Evolutionary conservation across 2,888 invertebrate species (phyloP).

Genomic region (Leptinotarsa rubiginosa): DNA sequence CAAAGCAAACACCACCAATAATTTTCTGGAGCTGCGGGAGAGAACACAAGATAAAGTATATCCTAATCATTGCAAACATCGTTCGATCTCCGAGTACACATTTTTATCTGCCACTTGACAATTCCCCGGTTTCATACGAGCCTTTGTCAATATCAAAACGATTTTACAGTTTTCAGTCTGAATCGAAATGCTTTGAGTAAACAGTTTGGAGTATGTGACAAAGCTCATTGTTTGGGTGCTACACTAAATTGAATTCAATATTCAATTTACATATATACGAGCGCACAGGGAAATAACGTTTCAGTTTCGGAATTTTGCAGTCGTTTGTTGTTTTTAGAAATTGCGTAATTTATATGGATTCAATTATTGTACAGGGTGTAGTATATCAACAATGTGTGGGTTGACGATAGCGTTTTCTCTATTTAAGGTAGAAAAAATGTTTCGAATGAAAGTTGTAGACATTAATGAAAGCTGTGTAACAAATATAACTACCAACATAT

Average conservation of each 20-base stretch:
- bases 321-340: no score
- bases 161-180: not conserved
- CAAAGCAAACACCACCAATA: not conserved
- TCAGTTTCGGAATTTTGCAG: not conserved
- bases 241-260: slow-evolving; percentile 9
- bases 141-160: slow-evolving; percentile 3
- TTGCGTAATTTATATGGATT: no score
- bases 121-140: not conserved
- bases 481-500: no score
- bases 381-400: no score
- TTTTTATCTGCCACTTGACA: slow-evolving; percentile 16
- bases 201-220: slow-evolving; percentile 8
- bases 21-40: not conserved
- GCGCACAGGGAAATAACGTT: not conserved
- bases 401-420: no score
- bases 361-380: no score
- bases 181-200: slow-evolving; percentile 2
- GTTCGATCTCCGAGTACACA: slow-evolving; percentile 4
- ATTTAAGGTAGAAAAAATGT: no score
- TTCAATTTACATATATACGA: not conserved
- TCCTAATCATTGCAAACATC: slow-evolving; percentile 9
- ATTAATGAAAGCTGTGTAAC: no score
- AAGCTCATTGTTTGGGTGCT: slow-evolving; percentile 8
- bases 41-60: slow-evolving; percentile 7
- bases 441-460: no score